These are phyloP conservation scores for Himalopsyche tibetana DNA, from an alignment of 2,888 invertebrate species.

Conservation along the genomic window DNA sequence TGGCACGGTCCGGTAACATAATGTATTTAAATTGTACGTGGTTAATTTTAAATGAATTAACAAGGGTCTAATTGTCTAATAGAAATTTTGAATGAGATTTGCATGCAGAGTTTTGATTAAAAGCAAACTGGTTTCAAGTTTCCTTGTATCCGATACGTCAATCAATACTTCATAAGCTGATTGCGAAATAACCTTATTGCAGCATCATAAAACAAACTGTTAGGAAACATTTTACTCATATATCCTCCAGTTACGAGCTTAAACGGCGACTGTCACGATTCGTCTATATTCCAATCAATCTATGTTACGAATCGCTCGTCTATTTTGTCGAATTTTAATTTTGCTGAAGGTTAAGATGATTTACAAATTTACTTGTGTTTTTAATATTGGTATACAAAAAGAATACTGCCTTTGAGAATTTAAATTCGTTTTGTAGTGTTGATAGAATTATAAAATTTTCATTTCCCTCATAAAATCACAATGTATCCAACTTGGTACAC, in stretches of 20 bases:
- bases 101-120: not conserved
- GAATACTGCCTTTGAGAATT: too few species aligned
- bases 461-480: not conserved
- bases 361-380: too few species aligned
- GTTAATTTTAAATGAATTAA: not conserved
- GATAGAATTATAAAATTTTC: too few species aligned
- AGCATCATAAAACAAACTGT: not conserved
- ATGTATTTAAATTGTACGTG: not conserved
- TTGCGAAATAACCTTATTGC: slow-evolving; percentile 2
- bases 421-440: too few species aligned
- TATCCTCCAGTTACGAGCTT: not conserved
- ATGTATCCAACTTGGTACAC: too few species aligned
- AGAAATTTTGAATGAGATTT: not conserved
- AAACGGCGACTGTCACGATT: not conserved
- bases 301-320: not conserved
- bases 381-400: too few species aligned
- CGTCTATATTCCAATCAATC: not conserved
- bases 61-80: not conserved
- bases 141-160: slow-evolving; percentile 40
- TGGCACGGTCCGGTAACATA: not conserved
- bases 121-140: slow-evolving; percentile 4
- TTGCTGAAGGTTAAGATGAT: too few species aligned
- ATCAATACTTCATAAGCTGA: not conserved
- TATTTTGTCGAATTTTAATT: too few species aligned
- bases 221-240: not conserved